These are phyloP conservation scores for Miichthys miiuy DNA, from an alignment of 2,797 vertebrate species.

Conservation along the genomic window DNA sequence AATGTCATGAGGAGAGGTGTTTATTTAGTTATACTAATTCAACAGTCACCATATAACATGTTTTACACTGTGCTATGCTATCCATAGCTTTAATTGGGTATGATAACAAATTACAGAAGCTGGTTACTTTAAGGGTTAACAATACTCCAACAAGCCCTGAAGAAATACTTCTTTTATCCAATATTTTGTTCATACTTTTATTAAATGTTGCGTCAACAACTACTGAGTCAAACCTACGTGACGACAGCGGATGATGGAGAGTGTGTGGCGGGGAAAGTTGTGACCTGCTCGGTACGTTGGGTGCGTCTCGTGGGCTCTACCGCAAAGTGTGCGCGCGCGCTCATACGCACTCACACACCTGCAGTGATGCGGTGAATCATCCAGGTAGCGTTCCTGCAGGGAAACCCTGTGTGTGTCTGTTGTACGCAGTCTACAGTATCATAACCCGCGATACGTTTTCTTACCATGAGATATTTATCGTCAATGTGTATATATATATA, in stretches of 20 bases:
- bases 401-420: not conserved
- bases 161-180: not conserved
- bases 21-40: not conserved
- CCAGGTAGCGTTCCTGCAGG: not conserved
- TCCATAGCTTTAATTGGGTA: not conserved
- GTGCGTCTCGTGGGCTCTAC: slow-evolving; percentile 33
- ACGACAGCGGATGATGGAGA: not conserved
- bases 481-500: too few relatives aligned
- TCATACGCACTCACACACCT: slow-evolving; percentile 7
- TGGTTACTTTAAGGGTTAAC: not conserved
- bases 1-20: not conserved
- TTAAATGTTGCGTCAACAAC: not conserved
- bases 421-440: not conserved
- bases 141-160: not conserved
- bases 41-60: too few relatives aligned
- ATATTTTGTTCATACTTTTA: not conserved
- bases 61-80: not conserved
- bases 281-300: slow-evolving; percentile 30
- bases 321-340: not conserved
- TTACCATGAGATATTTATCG: too few relatives aligned
- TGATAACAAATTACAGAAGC: not conserved
- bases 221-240: not conserved
- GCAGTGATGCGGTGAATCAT: slow-evolving; percentile 32
- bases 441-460: not conserved
- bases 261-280: slow-evolving; percentile 6